These are phyloP conservation scores for Aurelia sp. DNA, from an alignment of 30 jellyfish, hydroid and myxozoan genomes.

Conservation along the genomic window DNA sequence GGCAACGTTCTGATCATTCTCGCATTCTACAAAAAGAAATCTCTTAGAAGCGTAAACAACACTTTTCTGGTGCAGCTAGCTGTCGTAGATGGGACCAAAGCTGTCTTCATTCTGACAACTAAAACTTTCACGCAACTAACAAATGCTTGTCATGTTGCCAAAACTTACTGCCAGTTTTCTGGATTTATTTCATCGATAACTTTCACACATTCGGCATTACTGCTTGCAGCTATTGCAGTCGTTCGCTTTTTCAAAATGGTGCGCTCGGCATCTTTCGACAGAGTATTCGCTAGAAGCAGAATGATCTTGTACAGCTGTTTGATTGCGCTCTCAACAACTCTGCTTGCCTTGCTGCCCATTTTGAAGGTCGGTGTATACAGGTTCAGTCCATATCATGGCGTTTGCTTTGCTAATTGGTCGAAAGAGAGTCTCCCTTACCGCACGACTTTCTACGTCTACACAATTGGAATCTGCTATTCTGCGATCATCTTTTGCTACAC, in stretches of 20 bases:
- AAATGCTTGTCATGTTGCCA: neutral
- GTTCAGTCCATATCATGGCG: constrained; percentile 84
- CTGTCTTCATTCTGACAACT: constrained; percentile 21
- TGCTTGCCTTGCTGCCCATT: constrained; percentile 60
- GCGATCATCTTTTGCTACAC: constrained; percentile 55
- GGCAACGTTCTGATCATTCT: constrained; percentile 28
- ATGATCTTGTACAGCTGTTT: constrained; percentile 13
- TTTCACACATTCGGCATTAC: constrained; percentile 63
- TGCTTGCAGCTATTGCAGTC: constrained; percentile 73
- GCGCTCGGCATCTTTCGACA: constrained; percentile 21
- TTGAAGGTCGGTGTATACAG: constrained; percentile 69
- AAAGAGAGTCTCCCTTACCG: constrained; percentile 48
- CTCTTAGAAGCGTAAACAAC: constrained; percentile 37
- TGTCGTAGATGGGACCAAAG: constrained; percentile 35
- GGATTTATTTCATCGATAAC: constrained; percentile 73
- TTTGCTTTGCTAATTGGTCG: constrained; percentile 83
- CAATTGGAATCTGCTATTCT: constrained; percentile 64
- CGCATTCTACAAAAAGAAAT: constrained; percentile 16
- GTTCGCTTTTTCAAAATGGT: constrained; percentile 71
- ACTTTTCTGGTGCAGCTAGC: constrained; percentile 52
- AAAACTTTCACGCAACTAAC: constrained; percentile 27
- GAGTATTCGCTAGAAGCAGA: constrained; percentile 15
- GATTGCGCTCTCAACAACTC: constrained; percentile 17
- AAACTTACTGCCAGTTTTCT: constrained; percentile 41
- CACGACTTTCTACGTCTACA: constrained; percentile 54